Conservation (phyloP, 2,113 vertebrate genomes). For the Neotoma lepida region DNA sequence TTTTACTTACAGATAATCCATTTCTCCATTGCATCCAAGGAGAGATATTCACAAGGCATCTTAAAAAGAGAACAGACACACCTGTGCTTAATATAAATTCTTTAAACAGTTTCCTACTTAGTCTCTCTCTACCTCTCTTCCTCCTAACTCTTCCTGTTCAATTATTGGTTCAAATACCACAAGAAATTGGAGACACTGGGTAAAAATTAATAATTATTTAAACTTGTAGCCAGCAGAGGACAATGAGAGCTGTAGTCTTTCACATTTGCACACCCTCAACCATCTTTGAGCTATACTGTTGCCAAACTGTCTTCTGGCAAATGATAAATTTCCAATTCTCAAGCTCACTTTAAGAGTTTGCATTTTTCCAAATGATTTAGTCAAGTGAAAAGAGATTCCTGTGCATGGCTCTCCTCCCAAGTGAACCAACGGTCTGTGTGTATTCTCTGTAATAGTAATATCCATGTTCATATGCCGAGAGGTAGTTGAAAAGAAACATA, state of each 20-base stretch:
- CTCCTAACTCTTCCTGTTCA: conserved; percentile 16
- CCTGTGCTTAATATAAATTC: conserved; percentile 56
- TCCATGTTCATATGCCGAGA: not conserved
- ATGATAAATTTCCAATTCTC: not conserved
- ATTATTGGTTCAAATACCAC: conserved; percentile 47
- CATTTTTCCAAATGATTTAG: conserved; percentile 28
- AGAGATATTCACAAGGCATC: conserved; percentile 99
- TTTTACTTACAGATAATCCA: conserved; percentile 98
- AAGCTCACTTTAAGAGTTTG: conserved; percentile 35
- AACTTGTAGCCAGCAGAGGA: not conserved
- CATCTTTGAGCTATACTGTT: not conserved
- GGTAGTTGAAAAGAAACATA: not conserved
- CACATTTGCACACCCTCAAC: not conserved
- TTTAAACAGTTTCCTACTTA: conserved; percentile 17
- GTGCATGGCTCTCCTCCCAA: not conserved
- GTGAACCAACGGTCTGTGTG: not conserved
- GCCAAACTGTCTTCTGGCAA: conserved; percentile 35
- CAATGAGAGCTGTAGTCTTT: not conserved
- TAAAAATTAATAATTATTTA: not conserved
- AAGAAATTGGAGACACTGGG: not conserved
- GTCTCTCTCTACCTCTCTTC: not conserved
- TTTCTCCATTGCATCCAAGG: conserved; percentile 98
- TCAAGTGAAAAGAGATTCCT: conserved; percentile 27
- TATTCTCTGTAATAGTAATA: not conserved
- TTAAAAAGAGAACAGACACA: conserved; percentile 79